Percentiles rank a stretch among this genome's conserved stretches.
These are phyloP conservation scores for Aphidoletes aphidimyza DNA, from an alignment of 2,888 invertebrate genomes.

Conservation along the genomic window DNA sequence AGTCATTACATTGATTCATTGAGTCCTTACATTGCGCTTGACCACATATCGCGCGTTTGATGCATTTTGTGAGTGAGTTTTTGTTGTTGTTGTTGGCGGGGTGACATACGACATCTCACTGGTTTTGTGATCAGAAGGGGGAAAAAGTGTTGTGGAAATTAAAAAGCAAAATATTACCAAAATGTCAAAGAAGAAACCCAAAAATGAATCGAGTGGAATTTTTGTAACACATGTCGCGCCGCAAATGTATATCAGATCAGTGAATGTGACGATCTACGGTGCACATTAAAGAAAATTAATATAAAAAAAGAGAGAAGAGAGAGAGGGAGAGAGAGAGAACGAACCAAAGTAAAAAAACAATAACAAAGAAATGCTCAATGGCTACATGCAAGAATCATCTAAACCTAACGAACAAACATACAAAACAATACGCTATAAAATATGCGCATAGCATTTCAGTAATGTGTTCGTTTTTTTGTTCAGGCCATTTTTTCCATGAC, in stretches of 20 bases:
- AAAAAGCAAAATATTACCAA: background rate
- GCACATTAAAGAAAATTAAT: conserved; percentile 13
- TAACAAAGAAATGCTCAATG: conserved; percentile 1
- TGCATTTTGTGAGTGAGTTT: no score
- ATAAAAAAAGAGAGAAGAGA: background rate
- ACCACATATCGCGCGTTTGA: no score
- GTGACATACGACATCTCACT: no score
- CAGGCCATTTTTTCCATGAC: conserved; percentile 6
- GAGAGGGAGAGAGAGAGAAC: no score
- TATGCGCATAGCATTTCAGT: conserved; percentile 43
- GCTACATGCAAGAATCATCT: background rate
- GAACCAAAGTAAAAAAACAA: no score
- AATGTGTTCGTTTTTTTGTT: conserved; percentile 34
- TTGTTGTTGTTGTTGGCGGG: no score
- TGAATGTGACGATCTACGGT: conserved; percentile 22
- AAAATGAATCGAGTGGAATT: background rate
- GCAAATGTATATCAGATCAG: conserved; percentile 8
- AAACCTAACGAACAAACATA: background rate
- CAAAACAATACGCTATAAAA: conserved; percentile 24
- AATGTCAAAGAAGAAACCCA: background rate
- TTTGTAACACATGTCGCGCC: conserved; percentile 31
- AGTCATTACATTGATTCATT: no score
- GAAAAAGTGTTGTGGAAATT: background rate
- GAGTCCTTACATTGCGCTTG: no score
- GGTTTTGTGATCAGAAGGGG: no score